These are phyloP conservation scores for Saiga tatarica DNA, from an alignment of 2,113 vertebrate species.

Conservation along the genomic window DNA sequence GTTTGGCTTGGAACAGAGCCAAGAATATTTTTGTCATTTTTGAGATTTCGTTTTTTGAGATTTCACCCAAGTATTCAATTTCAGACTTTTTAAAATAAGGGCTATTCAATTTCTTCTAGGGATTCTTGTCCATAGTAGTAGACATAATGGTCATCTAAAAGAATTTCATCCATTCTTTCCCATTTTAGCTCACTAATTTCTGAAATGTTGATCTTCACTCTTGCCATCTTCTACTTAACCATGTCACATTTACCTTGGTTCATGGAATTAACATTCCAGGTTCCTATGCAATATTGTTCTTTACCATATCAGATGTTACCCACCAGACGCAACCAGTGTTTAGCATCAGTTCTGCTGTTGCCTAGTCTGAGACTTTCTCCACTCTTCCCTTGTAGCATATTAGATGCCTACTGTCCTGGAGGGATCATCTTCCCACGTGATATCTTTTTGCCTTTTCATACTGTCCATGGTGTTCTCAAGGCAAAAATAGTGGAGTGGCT, in stretches of 20 bases:
- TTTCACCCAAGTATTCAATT: neutral
- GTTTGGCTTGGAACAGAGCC: neutral
- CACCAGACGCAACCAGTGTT: fast-evolving
- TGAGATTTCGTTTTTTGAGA: neutral
- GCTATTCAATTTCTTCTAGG: neutral
- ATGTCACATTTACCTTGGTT: neutral
- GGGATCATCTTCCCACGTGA: neutral
- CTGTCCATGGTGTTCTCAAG: neutral
- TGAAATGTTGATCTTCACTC: neutral
- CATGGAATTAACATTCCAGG: neutral
- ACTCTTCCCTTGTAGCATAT: neutral
- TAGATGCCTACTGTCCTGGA: neutral
- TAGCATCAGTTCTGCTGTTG: neutral
- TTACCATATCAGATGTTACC: neutral
- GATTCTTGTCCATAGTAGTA: neutral
- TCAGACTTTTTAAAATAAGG: neutral
- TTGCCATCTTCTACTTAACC: neutral
- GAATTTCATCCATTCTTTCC: neutral
- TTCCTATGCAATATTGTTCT: neutral
- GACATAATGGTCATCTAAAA: neutral
- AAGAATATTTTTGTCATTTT: neutral
- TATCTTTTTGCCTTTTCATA: neutral
- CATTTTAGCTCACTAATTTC: neutral
- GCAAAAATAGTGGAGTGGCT: neutral
- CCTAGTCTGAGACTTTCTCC: neutral